Evolutionary conservation across 2,797 vertebrate species (phyloP), one percentile per base, ranked within the genome.

Genomic region (Hemitrygon akajei): DNA sequence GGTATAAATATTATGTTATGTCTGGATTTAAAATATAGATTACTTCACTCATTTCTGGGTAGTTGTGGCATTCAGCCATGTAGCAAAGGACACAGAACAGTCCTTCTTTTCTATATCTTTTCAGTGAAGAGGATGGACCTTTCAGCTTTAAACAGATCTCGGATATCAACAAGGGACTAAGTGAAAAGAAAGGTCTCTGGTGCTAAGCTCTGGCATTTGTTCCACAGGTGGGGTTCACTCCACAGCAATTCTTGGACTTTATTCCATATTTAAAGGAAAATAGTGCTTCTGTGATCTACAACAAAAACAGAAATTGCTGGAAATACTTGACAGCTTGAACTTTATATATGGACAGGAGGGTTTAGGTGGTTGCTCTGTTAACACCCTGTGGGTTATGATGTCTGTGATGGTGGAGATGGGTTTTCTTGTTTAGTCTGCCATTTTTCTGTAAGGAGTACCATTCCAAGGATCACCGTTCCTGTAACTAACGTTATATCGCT

Each of bases 1-100:
- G 76, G 73, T 93, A 93, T 93, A 93, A 93, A 93, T 93, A 93
- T 93, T 93, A 92, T 92, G 91, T 93, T 93, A 76, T n/a, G 71
- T 30, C 40, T 93, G 69, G 73, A 71, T 76, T 93, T 92, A 92
- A 89, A 73, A 73, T 93, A 75, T 93, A 93, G 91, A 27, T 93
- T 93, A 93, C 91, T 93, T 73, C 71, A 93, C 37, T 75, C 75
- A 93, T 76, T 93, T 71, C 76, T 76, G 91, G 91, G 71, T 93
- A 71, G 91, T 93, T 75, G 91, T 93, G 91, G 91, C 91, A 76
- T 25, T 47, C 47, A 7, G 91, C 91, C 91, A 93, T 10, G 22
- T 76, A 73, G 69, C 73, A 76, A 56, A 18, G 71, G 69, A 27
- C 73, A 76, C 40, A 76, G 71, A 75, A 75, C 91, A 93, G 73